phyloP scores from a whole-genome alignment of 2,113 vertebrate genomes.

The Ictalurus punctatus region DNA sequence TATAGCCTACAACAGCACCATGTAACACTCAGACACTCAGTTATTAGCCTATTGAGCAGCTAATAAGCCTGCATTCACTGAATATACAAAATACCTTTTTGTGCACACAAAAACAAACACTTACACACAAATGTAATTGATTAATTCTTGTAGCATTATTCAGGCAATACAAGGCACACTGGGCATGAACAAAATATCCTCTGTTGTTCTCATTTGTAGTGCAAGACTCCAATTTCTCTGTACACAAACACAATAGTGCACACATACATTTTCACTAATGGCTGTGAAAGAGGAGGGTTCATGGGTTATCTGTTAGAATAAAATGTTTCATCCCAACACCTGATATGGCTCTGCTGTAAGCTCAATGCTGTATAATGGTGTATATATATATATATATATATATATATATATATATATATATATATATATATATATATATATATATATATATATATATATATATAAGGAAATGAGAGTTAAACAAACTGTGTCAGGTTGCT shows the following conservation, averaged over 20 bases:
- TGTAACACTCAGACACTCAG: background rate
- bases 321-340: conserved; percentile 39
- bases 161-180: conserved; percentile 9
- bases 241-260: conserved; percentile 34
- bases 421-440: too few relatives aligned
- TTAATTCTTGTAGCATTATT: conserved; percentile 47
- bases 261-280: conserved; percentile 11
- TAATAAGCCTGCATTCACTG: background rate
- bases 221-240: conserved; percentile 58
- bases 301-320: conserved; percentile 40
- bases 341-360: background rate
- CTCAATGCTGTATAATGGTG: background rate
- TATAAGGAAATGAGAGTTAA: background rate
- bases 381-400: too few relatives aligned
- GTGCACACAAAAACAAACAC: conserved; percentile 4
- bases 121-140: conserved; percentile 11
- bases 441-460: too few relatives aligned
- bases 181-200: conserved; percentile 57
- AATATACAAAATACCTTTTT: background rate
- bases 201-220: conserved; percentile 61
- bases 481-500: background rate
- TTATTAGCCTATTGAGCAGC: background rate
- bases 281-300: conserved; percentile 56
- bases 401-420: too few relatives aligned
- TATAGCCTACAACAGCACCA: background rate